These are phyloP conservation scores for Heliconius aoede DNA, from an alignment of 2,888 invertebrate genomes.

Conservation along the genomic window DNA sequence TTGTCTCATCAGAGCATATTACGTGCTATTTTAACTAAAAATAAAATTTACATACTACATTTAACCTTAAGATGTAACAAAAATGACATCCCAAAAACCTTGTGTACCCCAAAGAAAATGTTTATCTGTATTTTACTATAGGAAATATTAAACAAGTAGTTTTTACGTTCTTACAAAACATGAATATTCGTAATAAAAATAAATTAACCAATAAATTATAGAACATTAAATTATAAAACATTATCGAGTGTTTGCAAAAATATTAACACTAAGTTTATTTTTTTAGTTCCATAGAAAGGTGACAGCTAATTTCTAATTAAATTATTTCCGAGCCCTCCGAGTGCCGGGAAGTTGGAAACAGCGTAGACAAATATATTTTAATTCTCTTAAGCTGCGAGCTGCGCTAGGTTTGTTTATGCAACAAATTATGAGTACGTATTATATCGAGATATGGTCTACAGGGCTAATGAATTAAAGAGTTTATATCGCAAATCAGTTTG, in stretches of 20 bases:
- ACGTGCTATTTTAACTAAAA: no score
- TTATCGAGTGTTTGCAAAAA: slow-evolving; percentile 10
- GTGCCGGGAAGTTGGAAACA: slow-evolving; percentile 44
- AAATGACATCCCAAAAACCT: no score
- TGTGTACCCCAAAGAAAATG: background rate
- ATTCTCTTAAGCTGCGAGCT: slow-evolving; percentile 41
- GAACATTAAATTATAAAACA: background rate
- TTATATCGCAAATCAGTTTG: background rate
- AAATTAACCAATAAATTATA: background rate
- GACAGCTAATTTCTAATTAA: slow-evolving; percentile 47
- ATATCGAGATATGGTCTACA: slow-evolving; percentile 13
- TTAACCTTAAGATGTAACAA: no score
- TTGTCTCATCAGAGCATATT: no score
- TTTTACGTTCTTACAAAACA: background rate
- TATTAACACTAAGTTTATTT: slow-evolving; percentile 16
- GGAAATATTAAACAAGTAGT: background rate
- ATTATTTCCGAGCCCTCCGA: slow-evolving; percentile 45
- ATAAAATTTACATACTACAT: no score
- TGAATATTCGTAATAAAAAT: background rate
- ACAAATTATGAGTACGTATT: slow-evolving; percentile 30
- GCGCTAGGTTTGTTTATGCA: slow-evolving; percentile 36
- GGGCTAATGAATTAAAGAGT: background rate
- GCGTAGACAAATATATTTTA: slow-evolving; percentile 47
- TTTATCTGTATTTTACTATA: background rate
- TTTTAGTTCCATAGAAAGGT: slow-evolving; percentile 34